These are phyloP conservation scores for Tromatobia lineatoria DNA, from an alignment of 2,888 invertebrate genomes.

Conservation along the genomic window DNA sequence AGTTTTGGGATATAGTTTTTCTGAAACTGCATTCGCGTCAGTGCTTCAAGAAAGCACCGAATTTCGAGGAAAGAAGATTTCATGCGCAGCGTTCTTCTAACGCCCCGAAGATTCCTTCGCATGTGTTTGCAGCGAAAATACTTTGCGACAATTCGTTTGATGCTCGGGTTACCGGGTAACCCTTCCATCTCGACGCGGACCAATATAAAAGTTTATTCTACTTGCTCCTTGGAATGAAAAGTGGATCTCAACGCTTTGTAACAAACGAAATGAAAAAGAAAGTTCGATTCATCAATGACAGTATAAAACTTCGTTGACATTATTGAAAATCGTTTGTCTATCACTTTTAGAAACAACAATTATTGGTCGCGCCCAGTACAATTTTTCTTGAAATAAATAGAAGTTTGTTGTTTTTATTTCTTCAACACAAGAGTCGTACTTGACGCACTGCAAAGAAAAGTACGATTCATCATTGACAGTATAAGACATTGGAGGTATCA, in stretches of 20 bases:
- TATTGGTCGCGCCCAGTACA: neutral
- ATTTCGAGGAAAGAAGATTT: slow-evolving; percentile 12
- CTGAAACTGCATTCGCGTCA: neutral
- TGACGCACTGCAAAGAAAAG: too few relatives aligned
- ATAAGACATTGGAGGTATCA: too few relatives aligned
- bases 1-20: slow-evolving; percentile 17
- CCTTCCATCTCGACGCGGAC: neutral
- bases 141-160: slow-evolving; percentile 15
- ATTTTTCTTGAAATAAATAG: neutral
- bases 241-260: neutral
- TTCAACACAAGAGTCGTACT: neutral
- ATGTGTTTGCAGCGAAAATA: slow-evolving; percentile 1
- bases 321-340: neutral
- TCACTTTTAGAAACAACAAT: neutral
- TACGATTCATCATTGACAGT: too few relatives aligned
- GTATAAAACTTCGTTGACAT: neutral
- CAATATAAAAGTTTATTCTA: slow-evolving; percentile 3
- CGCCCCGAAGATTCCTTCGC: neutral
- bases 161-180: slow-evolving; percentile 1
- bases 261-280: neutral
- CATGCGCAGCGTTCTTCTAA: slow-evolving; percentile 10
- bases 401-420: too few relatives aligned
- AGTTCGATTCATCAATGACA: neutral
- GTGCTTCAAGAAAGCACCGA: neutral
- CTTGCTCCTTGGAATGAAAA: neutral